These are phyloP conservation scores for Hycleus phaleratus DNA, from an alignment of 1,140 invertebrate species.

Conservation along the genomic window DNA sequence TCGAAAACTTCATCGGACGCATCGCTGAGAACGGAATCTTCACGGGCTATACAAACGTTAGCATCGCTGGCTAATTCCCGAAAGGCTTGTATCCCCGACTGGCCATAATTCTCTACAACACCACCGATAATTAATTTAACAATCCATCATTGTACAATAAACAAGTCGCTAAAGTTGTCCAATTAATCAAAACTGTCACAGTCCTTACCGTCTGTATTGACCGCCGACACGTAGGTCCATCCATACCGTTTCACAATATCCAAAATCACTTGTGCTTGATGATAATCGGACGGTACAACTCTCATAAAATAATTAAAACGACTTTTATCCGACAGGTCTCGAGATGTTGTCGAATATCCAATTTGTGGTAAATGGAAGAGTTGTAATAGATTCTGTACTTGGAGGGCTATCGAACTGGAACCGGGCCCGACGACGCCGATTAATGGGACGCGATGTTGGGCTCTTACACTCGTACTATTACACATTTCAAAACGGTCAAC, in stretches of 20 bases:
- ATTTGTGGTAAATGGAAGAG: constrained; percentile 54
- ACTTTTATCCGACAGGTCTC: constrained; percentile 69
- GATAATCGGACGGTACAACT: constrained; percentile 74
- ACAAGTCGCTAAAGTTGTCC: too few relatives aligned
- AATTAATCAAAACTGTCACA: too few relatives aligned
- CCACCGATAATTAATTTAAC: not conserved
- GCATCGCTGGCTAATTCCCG: constrained; percentile 55
- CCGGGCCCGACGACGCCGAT: constrained; percentile 66
- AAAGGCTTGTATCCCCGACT: constrained; percentile 72
- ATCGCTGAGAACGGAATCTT: constrained; percentile 58
- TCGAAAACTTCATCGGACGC: constrained; percentile 56
- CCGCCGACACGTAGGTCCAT: constrained; percentile 79
- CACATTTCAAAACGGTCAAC: not conserved
- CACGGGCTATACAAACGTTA: constrained; percentile 67
- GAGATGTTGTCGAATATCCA: constrained; percentile 73
- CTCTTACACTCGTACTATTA: not conserved
- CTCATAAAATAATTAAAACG: constrained; percentile 72
- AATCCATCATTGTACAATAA: too few relatives aligned
- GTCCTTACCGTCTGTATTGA: constrained; percentile 68
- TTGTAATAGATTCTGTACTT: constrained; percentile 77
- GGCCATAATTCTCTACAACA: constrained; percentile 69
- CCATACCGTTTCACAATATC: constrained; percentile 65
- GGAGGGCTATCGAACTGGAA: constrained; percentile 58
- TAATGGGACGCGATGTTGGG: constrained; percentile 44
- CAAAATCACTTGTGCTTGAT: constrained; percentile 70